A percentile compares a stretch with the other conserved stretches of the same genome.
Conservation (phyloP, 2,797 vertebrate genomes). For the Phoxinus dragarum region DNA sequence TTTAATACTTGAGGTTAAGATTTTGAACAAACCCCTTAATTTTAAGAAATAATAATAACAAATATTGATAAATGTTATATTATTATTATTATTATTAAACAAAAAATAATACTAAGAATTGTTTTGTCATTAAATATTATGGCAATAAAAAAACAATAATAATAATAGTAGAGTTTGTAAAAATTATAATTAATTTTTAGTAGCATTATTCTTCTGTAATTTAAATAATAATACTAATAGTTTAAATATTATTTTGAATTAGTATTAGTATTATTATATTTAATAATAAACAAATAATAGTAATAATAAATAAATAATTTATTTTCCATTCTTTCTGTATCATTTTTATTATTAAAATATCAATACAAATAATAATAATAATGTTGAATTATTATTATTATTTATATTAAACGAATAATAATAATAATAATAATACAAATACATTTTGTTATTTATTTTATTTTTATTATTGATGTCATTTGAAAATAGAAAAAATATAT, state of each 20-base stretch:
- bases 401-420: not conserved
- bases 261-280: not conserved
- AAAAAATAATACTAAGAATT: not conserved
- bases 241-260: not conserved
- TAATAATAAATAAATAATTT: no score
- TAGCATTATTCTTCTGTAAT: not conserved
- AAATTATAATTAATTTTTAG: not conserved
- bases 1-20: not conserved
- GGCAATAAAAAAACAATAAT: not conserved
- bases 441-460: no score
- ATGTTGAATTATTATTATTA: no score
- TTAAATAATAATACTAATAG: not conserved
- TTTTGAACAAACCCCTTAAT: not conserved
- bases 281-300: no score
- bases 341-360: no score
- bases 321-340: no score
- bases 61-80: not conserved
- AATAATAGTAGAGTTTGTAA: not conserved
- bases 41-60: not conserved
- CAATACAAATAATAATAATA: no score
- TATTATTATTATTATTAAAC: not conserved
- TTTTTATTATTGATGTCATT: not conserved
- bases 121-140: not conserved
- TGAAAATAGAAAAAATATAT: not conserved
- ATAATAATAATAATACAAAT: no score